phyloP scores from a whole-genome alignment of 2,888 invertebrate species.

The Bombyx huttoni region DNA sequence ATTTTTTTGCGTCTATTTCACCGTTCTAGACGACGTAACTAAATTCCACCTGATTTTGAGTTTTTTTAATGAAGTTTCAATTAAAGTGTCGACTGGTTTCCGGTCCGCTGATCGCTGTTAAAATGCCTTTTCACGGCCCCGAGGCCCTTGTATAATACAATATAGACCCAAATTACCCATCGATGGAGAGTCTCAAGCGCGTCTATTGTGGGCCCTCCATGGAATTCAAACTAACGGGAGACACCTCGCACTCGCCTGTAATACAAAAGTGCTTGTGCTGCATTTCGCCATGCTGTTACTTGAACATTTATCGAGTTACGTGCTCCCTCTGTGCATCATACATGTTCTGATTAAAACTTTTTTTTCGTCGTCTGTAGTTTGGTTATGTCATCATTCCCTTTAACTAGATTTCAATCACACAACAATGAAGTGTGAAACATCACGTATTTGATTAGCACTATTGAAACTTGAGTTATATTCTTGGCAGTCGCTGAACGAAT shows the following conservation, averaged over 20 bases:
- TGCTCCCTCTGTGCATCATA: slow-evolving; percentile 5
- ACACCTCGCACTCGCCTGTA: slow-evolving; percentile 16
- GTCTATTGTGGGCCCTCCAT: slow-evolving; percentile 40
- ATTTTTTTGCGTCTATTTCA: slow-evolving; percentile 19
- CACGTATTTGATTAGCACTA: not conserved
- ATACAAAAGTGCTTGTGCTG: slow-evolving; percentile 39
- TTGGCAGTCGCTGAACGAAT: not conserved
- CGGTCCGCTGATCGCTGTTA: slow-evolving; percentile 31
- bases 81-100: slow-evolving; percentile 39
- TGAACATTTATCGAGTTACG: slow-evolving; percentile 6
- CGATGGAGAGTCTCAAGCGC: slow-evolving; percentile 32
- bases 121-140: slow-evolving; percentile 28
- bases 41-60: slow-evolving; percentile 33
- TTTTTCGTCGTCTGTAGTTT: not conserved
- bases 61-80: slow-evolving; percentile 36
- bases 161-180: slow-evolving; percentile 48
- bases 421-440: not conserved
- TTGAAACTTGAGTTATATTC: not conserved
- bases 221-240: slow-evolving; percentile 56
- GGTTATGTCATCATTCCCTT: not conserved
- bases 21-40: slow-evolving; percentile 25
- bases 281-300: slow-evolving; percentile 37
- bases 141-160: slow-evolving; percentile 37
- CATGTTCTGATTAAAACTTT: not conserved
- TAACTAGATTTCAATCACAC: not conserved